phyloP scores from a whole-genome alignment of 2,888 invertebrate species.

The Amorpha juglandis region DNA sequence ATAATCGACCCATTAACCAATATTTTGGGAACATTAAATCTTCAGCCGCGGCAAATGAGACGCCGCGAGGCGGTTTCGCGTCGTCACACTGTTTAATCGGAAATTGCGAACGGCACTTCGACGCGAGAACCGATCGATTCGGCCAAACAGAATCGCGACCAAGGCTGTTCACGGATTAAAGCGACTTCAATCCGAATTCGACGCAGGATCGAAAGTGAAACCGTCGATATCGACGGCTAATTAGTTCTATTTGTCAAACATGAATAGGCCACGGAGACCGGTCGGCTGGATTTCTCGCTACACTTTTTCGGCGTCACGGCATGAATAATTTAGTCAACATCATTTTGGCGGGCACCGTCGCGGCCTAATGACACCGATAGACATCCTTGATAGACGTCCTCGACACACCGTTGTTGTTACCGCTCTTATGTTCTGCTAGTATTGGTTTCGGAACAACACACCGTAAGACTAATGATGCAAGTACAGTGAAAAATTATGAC shows the following conservation, averaged over 20 bases:
- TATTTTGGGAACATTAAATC: conserved; percentile 67
- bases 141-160: conserved; percentile 53
- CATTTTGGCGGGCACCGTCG: conserved; percentile 62
- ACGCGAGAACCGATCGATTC: conserved; percentile 37
- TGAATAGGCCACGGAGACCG: conserved; percentile 63
- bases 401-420: conserved; percentile 37
- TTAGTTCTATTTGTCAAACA: conserved; percentile 66
- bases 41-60: conserved; percentile 58
- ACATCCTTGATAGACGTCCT: conserved; percentile 52
- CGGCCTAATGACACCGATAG: conserved; percentile 71
- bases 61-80: conserved; percentile 40
- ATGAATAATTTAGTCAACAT: conserved; percentile 69
- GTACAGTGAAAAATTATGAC: too few species aligned
- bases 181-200: conserved; percentile 40
- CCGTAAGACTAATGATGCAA: conserved; percentile 41
- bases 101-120: conserved; percentile 25
- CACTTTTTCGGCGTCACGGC: conserved; percentile 64
- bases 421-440: conserved; percentile 46
- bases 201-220: conserved; percentile 71
- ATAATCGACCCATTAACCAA: conserved; percentile 75
- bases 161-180: conserved; percentile 65
- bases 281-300: conserved; percentile 61
- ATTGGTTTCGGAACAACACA: conserved; percentile 46
- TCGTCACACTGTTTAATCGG: conserved; percentile 31
- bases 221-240: conserved; percentile 60